phyloP scores from a whole-genome alignment of 2,888 invertebrate species.

The Drosophila bunnanda region DNA sequence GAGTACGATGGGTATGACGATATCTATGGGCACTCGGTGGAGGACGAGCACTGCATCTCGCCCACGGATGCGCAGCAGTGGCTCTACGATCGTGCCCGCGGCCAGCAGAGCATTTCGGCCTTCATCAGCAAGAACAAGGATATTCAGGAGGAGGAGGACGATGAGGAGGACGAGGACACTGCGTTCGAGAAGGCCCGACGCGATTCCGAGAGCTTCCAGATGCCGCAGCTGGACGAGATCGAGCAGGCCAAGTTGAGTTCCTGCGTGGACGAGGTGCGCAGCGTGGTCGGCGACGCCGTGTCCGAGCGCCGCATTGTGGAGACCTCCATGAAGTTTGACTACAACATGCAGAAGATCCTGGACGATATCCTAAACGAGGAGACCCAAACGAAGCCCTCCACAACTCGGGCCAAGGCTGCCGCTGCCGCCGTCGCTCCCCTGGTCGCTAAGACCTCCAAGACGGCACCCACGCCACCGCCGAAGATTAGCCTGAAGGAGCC shows the following conservation, averaged over 20 bases:
- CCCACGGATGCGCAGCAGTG: conserved; percentile 94
- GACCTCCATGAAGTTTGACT: conserved; percentile 89
- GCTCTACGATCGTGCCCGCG: conserved; percentile 92
- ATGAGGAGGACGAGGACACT: conserved; percentile 85
- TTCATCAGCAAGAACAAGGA: conserved; percentile 89
- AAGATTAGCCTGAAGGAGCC: conserved; percentile 65
- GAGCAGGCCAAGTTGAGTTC: conserved; percentile 91
- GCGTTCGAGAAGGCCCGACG: conserved; percentile 85
- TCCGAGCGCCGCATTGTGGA: conserved; percentile 90
- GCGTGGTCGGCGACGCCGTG: conserved; percentile 91
- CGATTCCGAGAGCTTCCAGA: conserved; percentile 85
- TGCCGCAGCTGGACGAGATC: conserved; percentile 87
- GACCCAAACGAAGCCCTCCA: conserved; percentile 64
- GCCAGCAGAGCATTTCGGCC: conserved; percentile 90
- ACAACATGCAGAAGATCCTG: conserved; percentile 89
- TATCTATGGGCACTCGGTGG: conserved; percentile 96
- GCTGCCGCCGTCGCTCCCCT: conserved; percentile 34
- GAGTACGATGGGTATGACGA: conserved; percentile 92
- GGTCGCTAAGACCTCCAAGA: conserved; percentile 15
- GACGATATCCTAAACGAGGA: conserved; percentile 88
- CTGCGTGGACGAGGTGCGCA: conserved; percentile 92
- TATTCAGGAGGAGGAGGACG: conserved; percentile 89
- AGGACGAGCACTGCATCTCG: conserved; percentile 96
- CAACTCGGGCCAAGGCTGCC: conserved; percentile 31
- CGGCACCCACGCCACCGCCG: conserved; percentile 33